phyloP scores from a whole-genome alignment of 37 sponge, comb jelly and placozoan genomes.

The Ephydatia muelleri region DNA sequence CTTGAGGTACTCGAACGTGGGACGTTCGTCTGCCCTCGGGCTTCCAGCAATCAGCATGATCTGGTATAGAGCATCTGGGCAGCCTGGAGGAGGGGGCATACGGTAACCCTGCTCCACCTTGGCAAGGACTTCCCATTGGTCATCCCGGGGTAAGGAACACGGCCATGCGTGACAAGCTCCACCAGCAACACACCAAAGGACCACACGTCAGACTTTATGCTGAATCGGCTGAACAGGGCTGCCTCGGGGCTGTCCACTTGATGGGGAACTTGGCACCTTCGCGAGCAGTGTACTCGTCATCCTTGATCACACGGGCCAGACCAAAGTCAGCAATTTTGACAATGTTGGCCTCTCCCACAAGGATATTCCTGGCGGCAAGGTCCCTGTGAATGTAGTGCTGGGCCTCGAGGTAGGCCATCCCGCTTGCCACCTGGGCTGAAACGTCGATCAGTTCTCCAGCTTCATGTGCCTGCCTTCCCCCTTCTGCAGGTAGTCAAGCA shows the following conservation, averaged over 20 bases:
- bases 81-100: slow-evolving; percentile 86
- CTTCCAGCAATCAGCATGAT: slow-evolving; percentile 94
- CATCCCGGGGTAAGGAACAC: slow-evolving; percentile 93
- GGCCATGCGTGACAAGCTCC: slow-evolving; percentile 84
- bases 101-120: slow-evolving; percentile 87
- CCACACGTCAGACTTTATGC: slow-evolving; percentile 92
- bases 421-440: slow-evolving; percentile 69
- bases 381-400: slow-evolving; percentile 88
- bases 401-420: slow-evolving; percentile 84
- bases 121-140: slow-evolving; percentile 88
- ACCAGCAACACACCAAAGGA: slow-evolving; percentile 79
- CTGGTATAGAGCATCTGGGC: slow-evolving; percentile 93
- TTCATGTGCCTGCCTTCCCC: slow-evolving; percentile 64
- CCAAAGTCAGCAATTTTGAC: slow-evolving; percentile 90
- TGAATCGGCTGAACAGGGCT: slow-evolving; percentile 83
- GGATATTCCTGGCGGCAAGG: slow-evolving; percentile 81
- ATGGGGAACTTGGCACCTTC: slow-evolving; percentile 91
- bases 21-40: slow-evolving; percentile 82
- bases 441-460: slow-evolving; percentile 62
- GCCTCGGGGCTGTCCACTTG: slow-evolving; percentile 93
- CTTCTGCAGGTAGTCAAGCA: slow-evolving; percentile 82
- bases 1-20: slow-evolving; percentile 93
- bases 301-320: slow-evolving; percentile 73
- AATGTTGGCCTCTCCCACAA: slow-evolving; percentile 76
- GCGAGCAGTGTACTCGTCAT: slow-evolving; percentile 76